Evolutionary conservation across 2,113 vertebrate species (phyloP).

Genomic region (Perca flavescens): DNA sequence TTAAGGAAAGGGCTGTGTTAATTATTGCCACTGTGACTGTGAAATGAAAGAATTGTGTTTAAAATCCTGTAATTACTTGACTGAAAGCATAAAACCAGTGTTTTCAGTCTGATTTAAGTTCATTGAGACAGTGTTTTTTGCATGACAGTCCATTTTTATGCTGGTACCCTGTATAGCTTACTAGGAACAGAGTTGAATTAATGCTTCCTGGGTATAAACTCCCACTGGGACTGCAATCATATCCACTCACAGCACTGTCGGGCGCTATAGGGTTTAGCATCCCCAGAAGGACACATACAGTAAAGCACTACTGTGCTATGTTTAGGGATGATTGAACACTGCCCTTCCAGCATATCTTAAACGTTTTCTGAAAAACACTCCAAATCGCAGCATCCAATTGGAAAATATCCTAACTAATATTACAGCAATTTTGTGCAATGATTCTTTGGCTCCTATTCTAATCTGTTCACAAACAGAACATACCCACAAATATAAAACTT

Average conservation of each 20-base stretch:
- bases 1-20: not conserved
- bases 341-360: not conserved
- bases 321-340: not conserved
- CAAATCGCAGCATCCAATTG: constrained; percentile 10
- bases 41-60: not conserved
- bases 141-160: not conserved
- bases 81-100: not conserved
- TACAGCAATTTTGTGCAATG: not conserved
- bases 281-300: not conserved
- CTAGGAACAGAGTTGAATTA: not conserved
- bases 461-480: not conserved
- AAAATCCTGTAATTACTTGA: constrained; percentile 19
- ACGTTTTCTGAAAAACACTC: not conserved
- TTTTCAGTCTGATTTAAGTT: constrained; percentile 12
- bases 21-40: constrained; percentile 20
- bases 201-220: not conserved
- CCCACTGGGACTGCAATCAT: not conserved
- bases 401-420: not conserved
- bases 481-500: constrained; percentile 1
- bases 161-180: not conserved
- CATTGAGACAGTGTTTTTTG: not conserved
- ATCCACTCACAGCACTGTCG: not conserved
- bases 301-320: not conserved
- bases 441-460: not conserved
- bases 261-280: constrained; percentile 6